These are phyloP conservation scores for Formica aserva DNA, from an alignment of 2,888 invertebrate genomes.

Conservation along the genomic window DNA sequence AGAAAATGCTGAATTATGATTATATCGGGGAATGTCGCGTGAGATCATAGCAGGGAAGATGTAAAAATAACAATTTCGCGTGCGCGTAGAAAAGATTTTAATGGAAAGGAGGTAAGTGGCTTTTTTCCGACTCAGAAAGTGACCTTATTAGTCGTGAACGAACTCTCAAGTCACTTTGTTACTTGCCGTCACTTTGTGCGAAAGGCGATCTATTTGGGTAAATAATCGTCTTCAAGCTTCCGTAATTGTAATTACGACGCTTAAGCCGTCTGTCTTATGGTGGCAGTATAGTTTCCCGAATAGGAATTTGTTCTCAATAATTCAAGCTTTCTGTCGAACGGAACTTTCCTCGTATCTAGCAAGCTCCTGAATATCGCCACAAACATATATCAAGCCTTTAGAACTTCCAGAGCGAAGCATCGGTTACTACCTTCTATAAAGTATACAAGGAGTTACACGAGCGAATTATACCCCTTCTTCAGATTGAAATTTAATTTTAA, in stretches of 20 bases:
- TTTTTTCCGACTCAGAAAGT: background rate
- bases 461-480: slow-evolving; percentile 8
- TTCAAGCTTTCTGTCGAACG: slow-evolving; percentile 50
- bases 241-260: slow-evolving; percentile 36
- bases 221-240: slow-evolving; percentile 30
- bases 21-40: background rate
- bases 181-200: background rate
- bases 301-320: slow-evolving; percentile 57
- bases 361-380: slow-evolving; percentile 39
- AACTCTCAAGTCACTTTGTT: slow-evolving; percentile 10
- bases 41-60: background rate
- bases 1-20: background rate
- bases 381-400: slow-evolving; percentile 60
- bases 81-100: background rate
- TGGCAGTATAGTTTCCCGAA: slow-evolving; percentile 34
- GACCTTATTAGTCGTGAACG: background rate
- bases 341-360: slow-evolving; percentile 48
- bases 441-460: slow-evolving; percentile 5
- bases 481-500: slow-evolving; percentile 22
- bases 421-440: slow-evolving; percentile 59
- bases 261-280: slow-evolving; percentile 40
- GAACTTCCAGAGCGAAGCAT: slow-evolving; percentile 59
- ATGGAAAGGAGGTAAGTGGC: background rate
- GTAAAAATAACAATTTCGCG: background rate
- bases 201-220: slow-evolving; percentile 27